These are phyloP conservation scores for Elgaria multicarinata DNA, from an alignment of 2,113 vertebrate species.

Conservation along the genomic window DNA sequence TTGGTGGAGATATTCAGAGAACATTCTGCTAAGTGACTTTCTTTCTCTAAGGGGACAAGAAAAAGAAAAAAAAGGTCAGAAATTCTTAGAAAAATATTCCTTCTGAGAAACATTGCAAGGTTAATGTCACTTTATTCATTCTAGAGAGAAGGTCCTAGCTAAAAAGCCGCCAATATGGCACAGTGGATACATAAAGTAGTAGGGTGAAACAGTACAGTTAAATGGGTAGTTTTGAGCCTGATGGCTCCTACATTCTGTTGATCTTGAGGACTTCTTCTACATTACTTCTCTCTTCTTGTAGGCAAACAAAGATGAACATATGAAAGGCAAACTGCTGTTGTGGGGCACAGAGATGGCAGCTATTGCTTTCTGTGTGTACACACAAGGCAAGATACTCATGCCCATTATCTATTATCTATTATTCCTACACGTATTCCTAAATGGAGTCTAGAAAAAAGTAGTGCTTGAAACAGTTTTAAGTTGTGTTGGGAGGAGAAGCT, in stretches of 20 bases:
- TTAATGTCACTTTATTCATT: too few relatives aligned
- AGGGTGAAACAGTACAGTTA: constrained; percentile 49
- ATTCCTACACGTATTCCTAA: neutral
- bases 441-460: neutral
- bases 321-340: neutral
- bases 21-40: too few relatives aligned
- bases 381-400: neutral
- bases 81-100: too few relatives aligned
- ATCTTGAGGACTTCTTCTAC: constrained; percentile 28
- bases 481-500: neutral
- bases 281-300: neutral
- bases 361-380: neutral
- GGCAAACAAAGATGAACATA: neutral
- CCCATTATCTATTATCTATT: neutral
- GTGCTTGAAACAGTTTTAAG: neutral
- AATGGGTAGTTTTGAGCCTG: neutral
- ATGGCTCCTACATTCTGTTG: neutral
- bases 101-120: too few relatives aligned
- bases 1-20: too few relatives aligned
- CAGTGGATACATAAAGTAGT: constrained; percentile 57
- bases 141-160: too few relatives aligned
- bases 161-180: neutral
- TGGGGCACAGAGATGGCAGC: neutral
- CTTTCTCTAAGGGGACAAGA: too few relatives aligned
- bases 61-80: too few relatives aligned